Evolutionary conservation across 2,888 invertebrate genomes (phyloP).

Genomic region (Erannis defoliaria): DNA sequence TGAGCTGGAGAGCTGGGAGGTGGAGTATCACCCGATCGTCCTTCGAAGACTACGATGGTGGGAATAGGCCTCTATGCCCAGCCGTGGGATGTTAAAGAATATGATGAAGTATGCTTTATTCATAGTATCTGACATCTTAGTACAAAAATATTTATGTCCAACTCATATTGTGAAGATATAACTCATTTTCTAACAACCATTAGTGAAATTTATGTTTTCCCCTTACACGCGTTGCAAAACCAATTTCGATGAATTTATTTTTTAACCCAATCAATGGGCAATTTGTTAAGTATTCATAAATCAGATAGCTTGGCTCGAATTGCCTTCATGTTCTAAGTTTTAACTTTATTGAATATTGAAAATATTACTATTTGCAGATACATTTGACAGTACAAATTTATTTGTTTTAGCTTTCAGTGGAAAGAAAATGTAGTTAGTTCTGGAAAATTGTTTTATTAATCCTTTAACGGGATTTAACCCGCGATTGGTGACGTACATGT

Average conservation of each 20-base stretch:
- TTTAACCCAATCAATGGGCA: conserved; percentile 53
- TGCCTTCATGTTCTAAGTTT: conserved; percentile 43
- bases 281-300: conserved; percentile 61
- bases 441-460: no score
- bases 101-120: no score
- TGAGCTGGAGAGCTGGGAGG: no score
- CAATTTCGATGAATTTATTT: conserved; percentile 44
- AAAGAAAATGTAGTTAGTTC: no score
- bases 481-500: no score
- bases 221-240: conserved; percentile 33
- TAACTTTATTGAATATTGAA: conserved; percentile 44
- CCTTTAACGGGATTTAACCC: no score
- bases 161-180: not conserved
- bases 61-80: no score
- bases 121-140: not conserved
- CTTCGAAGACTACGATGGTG: no score
- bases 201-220: conserved; percentile 32
- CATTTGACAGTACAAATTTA: not conserved
- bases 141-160: not conserved
- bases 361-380: not conserved
- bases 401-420: no score
- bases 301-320: conserved; percentile 57
- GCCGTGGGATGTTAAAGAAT: no score
- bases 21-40: no score
- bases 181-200: conserved; percentile 30